A percentile compares a stretch with the other conserved stretches of the same genome.
Conservation (phyloP, 2,888 invertebrate genomes). For the Phortica okadai region DNA sequence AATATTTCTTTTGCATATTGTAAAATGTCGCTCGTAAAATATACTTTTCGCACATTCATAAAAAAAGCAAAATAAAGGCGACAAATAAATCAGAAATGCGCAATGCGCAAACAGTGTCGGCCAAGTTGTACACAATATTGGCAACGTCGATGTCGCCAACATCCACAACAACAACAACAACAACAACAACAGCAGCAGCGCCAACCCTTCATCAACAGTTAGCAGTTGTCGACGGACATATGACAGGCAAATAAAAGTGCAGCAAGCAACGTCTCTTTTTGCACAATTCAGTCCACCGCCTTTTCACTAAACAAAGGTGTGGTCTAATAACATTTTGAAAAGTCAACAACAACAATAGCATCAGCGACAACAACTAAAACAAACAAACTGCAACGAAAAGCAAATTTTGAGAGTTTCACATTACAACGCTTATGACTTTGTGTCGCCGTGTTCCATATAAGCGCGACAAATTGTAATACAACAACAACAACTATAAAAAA, state of each 20-base stretch:
- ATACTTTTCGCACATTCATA: slow-evolving; percentile 52
- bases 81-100: slow-evolving; percentile 39
- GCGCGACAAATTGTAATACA: slow-evolving; percentile 17
- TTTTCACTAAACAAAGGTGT: slow-evolving; percentile 66
- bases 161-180: not conserved
- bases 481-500: not conserved
- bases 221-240: not conserved
- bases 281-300: slow-evolving; percentile 38
- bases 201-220: not conserved
- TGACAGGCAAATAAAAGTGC: not conserved
- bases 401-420: not conserved
- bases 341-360: slow-evolving; percentile 38
- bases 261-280: slow-evolving; percentile 31
- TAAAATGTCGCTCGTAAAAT: slow-evolving; percentile 38
- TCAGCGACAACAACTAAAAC: slow-evolving; percentile 29
- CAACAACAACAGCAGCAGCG: not conserved
- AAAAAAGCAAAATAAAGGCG: slow-evolving; percentile 26
- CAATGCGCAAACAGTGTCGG: slow-evolving; percentile 2
- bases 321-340: slow-evolving; percentile 52
- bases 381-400: not conserved
- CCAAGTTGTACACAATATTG: not conserved
- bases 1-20: too few species aligned
- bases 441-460: slow-evolving; percentile 12
- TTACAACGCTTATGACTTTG: not conserved
- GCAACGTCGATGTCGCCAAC: not conserved